These are phyloP conservation scores for Drosophila mettleri DNA, from an alignment of 2,888 invertebrate species.

Conservation along the genomic window DNA sequence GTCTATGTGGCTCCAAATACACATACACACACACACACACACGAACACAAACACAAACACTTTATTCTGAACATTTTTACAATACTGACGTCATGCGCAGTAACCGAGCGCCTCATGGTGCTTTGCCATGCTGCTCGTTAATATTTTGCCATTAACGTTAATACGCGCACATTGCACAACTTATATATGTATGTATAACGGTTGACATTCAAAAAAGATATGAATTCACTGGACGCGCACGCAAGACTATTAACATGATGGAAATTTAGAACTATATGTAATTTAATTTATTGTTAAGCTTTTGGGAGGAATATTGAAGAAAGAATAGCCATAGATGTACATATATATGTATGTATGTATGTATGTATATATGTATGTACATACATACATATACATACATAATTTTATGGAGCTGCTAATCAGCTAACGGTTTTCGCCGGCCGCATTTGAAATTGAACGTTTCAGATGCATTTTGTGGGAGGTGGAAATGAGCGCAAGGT, in stretches of 20 bases:
- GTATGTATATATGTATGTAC: no score
- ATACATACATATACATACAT: no score
- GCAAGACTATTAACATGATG: not conserved
- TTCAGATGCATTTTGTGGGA: not conserved
- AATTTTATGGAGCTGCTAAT: not conserved
- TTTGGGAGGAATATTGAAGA: not conserved
- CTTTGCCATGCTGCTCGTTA: not conserved
- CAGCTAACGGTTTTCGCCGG: not conserved
- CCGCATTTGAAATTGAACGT: not conserved
- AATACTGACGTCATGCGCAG: constrained; percentile 25
- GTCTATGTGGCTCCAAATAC: not conserved
- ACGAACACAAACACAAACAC: not conserved
- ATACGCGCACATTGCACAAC: constrained; percentile 8
- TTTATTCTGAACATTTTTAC: not conserved
- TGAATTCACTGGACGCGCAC: not conserved
- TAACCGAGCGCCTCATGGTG: not conserved
- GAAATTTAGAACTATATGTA: not conserved
- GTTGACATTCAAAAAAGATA: constrained; percentile 2
- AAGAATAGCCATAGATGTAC: no score
- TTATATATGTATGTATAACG: constrained; percentile 1
- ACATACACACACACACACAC: no score
- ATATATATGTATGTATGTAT: no score
- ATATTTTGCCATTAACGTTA: constrained; percentile 29
- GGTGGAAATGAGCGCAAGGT: constrained; percentile 7
- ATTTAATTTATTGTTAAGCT: not conserved